Percentiles rank a stretch among this genome's conserved stretches.
Conservation (phyloP, 2,888 invertebrate species). For the Noctua fimbriata region DNA sequence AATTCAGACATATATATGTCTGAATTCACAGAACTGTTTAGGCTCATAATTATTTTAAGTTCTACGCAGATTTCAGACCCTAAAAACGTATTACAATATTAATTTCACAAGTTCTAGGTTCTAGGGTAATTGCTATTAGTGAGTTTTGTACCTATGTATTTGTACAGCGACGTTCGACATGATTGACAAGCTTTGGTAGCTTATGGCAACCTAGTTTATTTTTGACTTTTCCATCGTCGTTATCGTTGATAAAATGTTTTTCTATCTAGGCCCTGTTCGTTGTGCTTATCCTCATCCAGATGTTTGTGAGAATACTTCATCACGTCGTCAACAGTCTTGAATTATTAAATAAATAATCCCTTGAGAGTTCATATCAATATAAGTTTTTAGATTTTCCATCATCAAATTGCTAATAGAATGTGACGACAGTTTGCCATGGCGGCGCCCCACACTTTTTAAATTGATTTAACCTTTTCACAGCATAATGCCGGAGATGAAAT, state of each 20-base stretch:
- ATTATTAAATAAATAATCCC: not conserved
- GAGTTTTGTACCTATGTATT: not conserved
- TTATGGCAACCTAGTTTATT: not conserved
- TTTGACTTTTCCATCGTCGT: not conserved
- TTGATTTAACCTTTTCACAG: not conserved
- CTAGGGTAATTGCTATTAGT: not conserved
- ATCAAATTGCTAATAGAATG: not conserved
- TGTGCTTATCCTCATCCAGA: not conserved
- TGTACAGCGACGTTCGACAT: not conserved
- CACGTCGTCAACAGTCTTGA: not conserved
- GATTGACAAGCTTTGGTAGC: not conserved
- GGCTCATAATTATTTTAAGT: not conserved
- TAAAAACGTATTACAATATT: not conserved
- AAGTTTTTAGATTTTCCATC: not conserved
- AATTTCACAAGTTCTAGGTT: not conserved
- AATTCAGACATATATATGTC: not conserved
- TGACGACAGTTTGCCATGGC: not conserved
- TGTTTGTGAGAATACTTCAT: not conserved
- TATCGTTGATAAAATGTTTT: not conserved
- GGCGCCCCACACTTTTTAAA: not conserved
- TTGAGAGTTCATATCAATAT: not conserved
- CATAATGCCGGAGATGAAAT: not conserved
- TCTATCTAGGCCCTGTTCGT: not conserved
- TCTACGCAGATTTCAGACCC: not conserved
- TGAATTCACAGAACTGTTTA: not conserved